A percentile compares a stretch with the other conserved stretches of the same genome.
These are phyloP conservation scores for Dicyrtomina minuta DNA, from an alignment of 2,888 invertebrate species.

Conservation along the genomic window DNA sequence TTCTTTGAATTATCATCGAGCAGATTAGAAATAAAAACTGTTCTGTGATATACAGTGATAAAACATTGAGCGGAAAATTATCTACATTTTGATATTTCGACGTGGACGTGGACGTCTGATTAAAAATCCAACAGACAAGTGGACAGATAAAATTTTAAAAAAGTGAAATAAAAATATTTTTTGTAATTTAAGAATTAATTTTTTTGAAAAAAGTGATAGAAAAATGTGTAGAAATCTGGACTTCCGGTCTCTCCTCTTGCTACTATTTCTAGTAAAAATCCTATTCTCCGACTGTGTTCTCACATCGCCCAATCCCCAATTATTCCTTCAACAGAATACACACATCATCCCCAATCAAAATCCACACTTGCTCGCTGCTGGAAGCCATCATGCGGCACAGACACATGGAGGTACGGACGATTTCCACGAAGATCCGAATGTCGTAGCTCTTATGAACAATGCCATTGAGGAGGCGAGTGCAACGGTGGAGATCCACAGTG, in stretches of 20 bases:
- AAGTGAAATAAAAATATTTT: too few species aligned
- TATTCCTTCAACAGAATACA: neutral
- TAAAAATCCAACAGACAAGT: too few species aligned
- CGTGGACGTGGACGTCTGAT: too few species aligned
- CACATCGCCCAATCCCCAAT: neutral
- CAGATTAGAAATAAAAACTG: too few species aligned
- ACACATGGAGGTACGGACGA: neutral
- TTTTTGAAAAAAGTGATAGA: neutral
- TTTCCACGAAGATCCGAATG: slow-evolving; percentile 17
- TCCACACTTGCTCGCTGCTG: too few species aligned
- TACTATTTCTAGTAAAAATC: neutral
- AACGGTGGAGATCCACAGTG: slow-evolving; percentile 24
- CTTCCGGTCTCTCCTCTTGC: neutral
- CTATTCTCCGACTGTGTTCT: neutral
- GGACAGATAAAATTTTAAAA: too few species aligned
- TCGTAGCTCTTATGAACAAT: slow-evolving; percentile 11
- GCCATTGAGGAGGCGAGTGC: slow-evolving; percentile 23
- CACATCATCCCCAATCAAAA: neutral
- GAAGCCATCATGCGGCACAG: too few species aligned
- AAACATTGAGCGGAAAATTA: too few species aligned
- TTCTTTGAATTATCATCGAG: too few species aligned
- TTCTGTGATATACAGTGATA: too few species aligned
- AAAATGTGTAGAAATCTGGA: neutral
- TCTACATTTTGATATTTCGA: too few species aligned
- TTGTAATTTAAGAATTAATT: slow-evolving; percentile 1